A percentile compares a stretch with the other conserved stretches of the same genome.
These are phyloP conservation scores for Paedocypris sp. DNA, from an alignment of 2,113 vertebrate genomes.

Conservation along the genomic window DNA sequence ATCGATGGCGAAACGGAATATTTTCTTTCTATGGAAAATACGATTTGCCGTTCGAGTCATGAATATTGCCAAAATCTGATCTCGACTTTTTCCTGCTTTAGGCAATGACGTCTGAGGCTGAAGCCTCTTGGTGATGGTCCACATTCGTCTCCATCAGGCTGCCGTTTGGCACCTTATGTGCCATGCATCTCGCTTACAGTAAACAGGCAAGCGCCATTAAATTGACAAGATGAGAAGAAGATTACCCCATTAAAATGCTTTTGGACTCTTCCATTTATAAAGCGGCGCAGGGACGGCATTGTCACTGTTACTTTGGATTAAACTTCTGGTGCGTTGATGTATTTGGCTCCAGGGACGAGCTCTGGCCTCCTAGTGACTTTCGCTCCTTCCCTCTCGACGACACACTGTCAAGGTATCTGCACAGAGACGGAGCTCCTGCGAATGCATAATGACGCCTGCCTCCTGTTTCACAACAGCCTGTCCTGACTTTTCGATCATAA, in stretches of 20 bases:
- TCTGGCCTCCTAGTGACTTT: conserved; percentile 10
- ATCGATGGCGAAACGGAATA: too few species aligned
- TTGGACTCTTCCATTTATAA: conserved; percentile 27
- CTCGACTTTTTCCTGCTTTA: neutral
- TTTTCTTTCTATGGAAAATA: neutral
- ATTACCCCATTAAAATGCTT: conserved; percentile 29
- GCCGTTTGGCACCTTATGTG: conserved; percentile 19
- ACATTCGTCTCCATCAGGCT: conserved; percentile 33
- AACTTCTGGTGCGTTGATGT: conserved; percentile 13
- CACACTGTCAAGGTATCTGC: conserved; percentile 15
- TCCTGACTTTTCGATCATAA: conserved; percentile 9
- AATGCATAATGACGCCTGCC: conserved; percentile 7
- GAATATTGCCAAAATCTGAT: neutral
- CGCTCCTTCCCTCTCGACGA: neutral
- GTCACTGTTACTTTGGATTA: conserved; percentile 17
- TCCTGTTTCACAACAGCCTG: neutral
- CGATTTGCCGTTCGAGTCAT: neutral
- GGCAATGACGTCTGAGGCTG: neutral
- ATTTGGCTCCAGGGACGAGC: conserved; percentile 13
- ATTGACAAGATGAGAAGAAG: conserved; percentile 34
- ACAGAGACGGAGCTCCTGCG: neutral
- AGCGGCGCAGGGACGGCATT: neutral
- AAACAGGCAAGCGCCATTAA: conserved; percentile 34
- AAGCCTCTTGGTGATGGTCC: neutral
- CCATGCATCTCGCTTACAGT: conserved; percentile 36